These are phyloP conservation scores for Holothuria glaberrima DNA, from an alignment of 35 echinoderm and acorn worm species.

Conservation along the genomic window DNA sequence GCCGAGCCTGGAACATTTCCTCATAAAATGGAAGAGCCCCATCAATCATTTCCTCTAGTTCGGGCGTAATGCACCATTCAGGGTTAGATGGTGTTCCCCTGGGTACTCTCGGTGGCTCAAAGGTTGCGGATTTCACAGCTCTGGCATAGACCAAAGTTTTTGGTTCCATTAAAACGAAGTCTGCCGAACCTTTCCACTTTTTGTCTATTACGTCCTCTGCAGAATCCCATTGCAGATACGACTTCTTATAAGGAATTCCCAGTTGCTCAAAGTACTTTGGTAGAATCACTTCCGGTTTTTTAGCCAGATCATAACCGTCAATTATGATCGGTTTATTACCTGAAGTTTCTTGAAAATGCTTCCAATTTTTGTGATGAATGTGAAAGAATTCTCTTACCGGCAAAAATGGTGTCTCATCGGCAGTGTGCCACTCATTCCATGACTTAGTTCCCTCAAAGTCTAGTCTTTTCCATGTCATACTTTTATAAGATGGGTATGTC, in stretches of 20 bases:
- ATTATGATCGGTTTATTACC: not conserved
- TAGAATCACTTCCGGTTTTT: conserved; percentile 4
- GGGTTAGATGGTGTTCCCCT: conserved; percentile 4
- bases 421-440: not conserved
- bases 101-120: not conserved
- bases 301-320: conserved; percentile 20
- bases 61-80: not conserved
- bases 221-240: conserved; percentile 31
- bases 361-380: conserved; percentile 2
- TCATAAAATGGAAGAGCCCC: conserved; percentile 34
- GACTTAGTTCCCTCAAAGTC: not conserved
- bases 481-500: not conserved
- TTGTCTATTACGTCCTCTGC: not conserved
- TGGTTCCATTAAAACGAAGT: not conserved
- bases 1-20: not conserved
- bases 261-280: conserved; percentile 37
- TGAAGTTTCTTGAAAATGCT: conserved; percentile 17
- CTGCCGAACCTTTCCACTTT: conserved; percentile 34
- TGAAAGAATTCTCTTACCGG: conserved; percentile 22
- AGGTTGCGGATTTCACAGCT: not conserved
- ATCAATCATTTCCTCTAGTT: conserved; percentile 10
- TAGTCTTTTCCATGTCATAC: conserved; percentile 9
- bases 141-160: not conserved
- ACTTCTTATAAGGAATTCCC: conserved; percentile 40
- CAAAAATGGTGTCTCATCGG: not conserved